Conservation (phyloP, 2,797 vertebrate genomes). For the Gephyroberyx darwinii region DNA sequence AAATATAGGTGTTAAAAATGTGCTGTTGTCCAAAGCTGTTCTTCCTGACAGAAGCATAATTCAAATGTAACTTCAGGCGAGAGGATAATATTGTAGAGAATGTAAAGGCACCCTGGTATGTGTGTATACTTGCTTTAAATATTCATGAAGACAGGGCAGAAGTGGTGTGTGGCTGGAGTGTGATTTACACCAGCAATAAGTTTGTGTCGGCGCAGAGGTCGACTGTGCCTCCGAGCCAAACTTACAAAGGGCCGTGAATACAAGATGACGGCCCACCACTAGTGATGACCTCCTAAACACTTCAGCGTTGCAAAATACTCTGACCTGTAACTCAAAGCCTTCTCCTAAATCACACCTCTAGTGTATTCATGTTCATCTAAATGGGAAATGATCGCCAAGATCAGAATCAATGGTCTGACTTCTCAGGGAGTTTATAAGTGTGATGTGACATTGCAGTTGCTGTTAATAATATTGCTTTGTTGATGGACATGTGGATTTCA, state of each 20-base stretch:
- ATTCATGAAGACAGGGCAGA: constrained; percentile 65
- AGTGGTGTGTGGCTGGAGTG: constrained; percentile 48
- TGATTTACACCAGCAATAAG: constrained; percentile 78
- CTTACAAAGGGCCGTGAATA: constrained; percentile 50
- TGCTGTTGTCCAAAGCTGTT: constrained; percentile 20
- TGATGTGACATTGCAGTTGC: not conserved
- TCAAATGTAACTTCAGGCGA: constrained; percentile 47
- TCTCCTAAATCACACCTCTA: constrained; percentile 10
- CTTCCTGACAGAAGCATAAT: constrained; percentile 41
- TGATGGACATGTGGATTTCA: too few species aligned
- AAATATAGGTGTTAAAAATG: constrained; percentile 3
- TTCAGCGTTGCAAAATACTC: constrained; percentile 36
- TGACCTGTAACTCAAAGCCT: constrained; percentile 39
- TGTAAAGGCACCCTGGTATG: constrained; percentile 27
- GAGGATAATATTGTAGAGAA: constrained; percentile 33
- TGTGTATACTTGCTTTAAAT: constrained; percentile 70
- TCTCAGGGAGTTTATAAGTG: not conserved
- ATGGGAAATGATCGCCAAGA: constrained; percentile 11
- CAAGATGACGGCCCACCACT: constrained; percentile 58
- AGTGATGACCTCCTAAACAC: constrained; percentile 57
- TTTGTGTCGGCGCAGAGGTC: constrained; percentile 69
- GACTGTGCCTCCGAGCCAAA: constrained; percentile 58
- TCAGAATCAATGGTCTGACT: constrained; percentile 38
- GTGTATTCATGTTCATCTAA: constrained; percentile 37
- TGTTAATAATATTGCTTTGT: too few species aligned